phyloP scores from a whole-genome alignment of 2,797 vertebrate genomes.

The Antennarius maculatus region DNA sequence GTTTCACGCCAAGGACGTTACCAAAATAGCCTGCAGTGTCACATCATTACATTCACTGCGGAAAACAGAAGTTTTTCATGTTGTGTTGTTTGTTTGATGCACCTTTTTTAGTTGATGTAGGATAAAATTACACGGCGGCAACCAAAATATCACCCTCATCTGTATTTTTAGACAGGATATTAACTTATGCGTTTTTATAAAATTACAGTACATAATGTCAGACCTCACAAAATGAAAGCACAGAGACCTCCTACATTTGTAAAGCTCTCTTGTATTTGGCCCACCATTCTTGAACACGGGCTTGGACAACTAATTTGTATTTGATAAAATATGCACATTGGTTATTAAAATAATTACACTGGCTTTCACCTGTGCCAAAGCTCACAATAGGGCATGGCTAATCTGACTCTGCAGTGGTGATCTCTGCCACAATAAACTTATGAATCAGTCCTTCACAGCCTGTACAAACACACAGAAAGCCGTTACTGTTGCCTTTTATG shows the following conservation, averaged over 20 bases:
- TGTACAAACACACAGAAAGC: conserved; percentile 24
- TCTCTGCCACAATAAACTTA: conserved; percentile 60
- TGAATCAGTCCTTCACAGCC: conserved; percentile 49
- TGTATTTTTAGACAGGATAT: conserved; percentile 33
- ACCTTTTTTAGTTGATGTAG: conserved; percentile 35
- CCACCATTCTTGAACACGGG: conserved; percentile 28
- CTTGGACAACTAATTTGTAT: conserved; percentile 56
- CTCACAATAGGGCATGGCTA: conserved; percentile 65
- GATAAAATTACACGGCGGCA: conserved; percentile 5
- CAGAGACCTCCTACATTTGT: background rate
- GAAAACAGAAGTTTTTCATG: conserved; percentile 16
- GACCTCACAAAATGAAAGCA: background rate
- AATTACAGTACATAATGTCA: conserved; percentile 12
- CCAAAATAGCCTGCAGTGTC: conserved; percentile 1
- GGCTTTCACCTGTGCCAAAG: conserved; percentile 70
- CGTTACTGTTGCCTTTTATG: conserved; percentile 44
- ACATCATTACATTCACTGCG: background rate
- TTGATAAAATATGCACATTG: conserved; percentile 73
- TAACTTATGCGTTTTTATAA: conserved; percentile 8
- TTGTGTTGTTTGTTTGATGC: conserved; percentile 24
- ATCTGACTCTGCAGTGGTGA: conserved; percentile 62
- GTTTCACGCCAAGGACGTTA: background rate
- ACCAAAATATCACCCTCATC: background rate
- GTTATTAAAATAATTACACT: conserved; percentile 71
- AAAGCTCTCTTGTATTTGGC: conserved; percentile 28